These are phyloP conservation scores for Lithobates sylvaticus DNA, from an alignment of 2,797 vertebrate genomes.

Conservation along the genomic window DNA sequence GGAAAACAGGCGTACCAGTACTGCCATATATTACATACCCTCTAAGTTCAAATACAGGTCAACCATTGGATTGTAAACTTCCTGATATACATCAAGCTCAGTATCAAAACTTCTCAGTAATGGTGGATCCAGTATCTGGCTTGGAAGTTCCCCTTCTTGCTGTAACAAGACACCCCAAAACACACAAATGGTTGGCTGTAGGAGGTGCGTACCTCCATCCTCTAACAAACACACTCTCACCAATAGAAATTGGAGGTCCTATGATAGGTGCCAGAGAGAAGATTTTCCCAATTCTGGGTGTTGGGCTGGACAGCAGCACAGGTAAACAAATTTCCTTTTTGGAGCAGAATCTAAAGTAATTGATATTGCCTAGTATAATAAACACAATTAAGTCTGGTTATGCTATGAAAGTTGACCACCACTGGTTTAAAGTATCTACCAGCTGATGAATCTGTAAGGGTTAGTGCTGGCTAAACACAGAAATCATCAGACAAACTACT, in stretches of 20 bases:
- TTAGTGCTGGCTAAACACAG: too few species aligned
- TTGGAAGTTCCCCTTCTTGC: constrained; percentile 88
- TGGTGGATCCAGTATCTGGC: constrained; percentile 83
- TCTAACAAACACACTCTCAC: constrained; percentile 78
- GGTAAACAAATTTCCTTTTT: constrained; percentile 71
- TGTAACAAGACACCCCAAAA: constrained; percentile 86
- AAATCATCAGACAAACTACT: too few species aligned
- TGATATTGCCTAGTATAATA: too few species aligned
- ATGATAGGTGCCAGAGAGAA: constrained; percentile 80
- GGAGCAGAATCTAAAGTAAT: not conserved
- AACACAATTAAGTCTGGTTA: too few species aligned
- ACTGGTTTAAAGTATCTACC: too few species aligned
- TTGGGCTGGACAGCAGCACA: constrained; percentile 80
- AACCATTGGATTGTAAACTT: constrained; percentile 73
- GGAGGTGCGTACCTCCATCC: constrained; percentile 85
- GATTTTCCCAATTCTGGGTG: constrained; percentile 82
- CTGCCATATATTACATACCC: constrained; percentile 87
- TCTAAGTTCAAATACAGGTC: constrained; percentile 70
- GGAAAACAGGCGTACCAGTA: constrained; percentile 77
- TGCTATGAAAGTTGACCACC: too few species aligned
- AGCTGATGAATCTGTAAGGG: too few species aligned
- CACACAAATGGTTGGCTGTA: constrained; percentile 81
- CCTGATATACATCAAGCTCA: constrained; percentile 77
- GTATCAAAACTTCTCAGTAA: constrained; percentile 79
- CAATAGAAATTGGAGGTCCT: constrained; percentile 86